Evolutionary conservation across 2,797 vertebrate species (phyloP), one percentile per base, ranked within the genome.

Genomic region (Cottoperca gobio): DNA sequence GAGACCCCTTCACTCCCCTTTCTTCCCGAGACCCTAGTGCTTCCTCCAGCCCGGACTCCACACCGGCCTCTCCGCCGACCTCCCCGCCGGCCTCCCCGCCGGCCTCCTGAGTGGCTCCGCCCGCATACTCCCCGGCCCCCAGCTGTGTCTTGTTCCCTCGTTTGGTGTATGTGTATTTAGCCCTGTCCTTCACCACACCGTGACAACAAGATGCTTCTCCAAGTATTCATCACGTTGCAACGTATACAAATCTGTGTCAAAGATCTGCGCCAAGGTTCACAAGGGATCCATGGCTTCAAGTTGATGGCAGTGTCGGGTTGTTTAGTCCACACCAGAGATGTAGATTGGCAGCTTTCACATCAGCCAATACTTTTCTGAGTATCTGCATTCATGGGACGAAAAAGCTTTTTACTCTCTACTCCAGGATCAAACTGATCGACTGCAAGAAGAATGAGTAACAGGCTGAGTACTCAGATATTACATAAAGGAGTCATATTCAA

Each of bases 401-500:
- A 48, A 35, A 11, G 11, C 6, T 9, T 17, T 49, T 21, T 28
- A 43, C 8, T 62, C 33, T 57, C 1, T 42, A n/a, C 5, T 52
- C 28, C 12, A 69, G 37, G 50, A 50, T 37, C 21, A 62, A 43
- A 33, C 26, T 8, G 23, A 71, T 57, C 4, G 42, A 10, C 21
- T 67, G 45, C 54, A 76, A n/a, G 0, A 46, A 21, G 17, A 70
- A n/a, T 8, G 26, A 75, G 26, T 14, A 72, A 21, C 21, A 35
- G 39, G 48, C 55, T 21, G 3, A 39, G 55, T 14, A 11, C 42
- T 55, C 1, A 4, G 33, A 28, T n/a, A 31, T 70, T 42, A 57
- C 54, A 60, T 65, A 26, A 55, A 73, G 14, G 26, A 59, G 28
- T 52, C 26, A 11, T 35, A 19, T 72, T 72, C 24, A 53, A n/a